phyloP scores from a whole-genome alignment of 1,140 invertebrate genomes.

The Nasonia giraulti region DNA sequence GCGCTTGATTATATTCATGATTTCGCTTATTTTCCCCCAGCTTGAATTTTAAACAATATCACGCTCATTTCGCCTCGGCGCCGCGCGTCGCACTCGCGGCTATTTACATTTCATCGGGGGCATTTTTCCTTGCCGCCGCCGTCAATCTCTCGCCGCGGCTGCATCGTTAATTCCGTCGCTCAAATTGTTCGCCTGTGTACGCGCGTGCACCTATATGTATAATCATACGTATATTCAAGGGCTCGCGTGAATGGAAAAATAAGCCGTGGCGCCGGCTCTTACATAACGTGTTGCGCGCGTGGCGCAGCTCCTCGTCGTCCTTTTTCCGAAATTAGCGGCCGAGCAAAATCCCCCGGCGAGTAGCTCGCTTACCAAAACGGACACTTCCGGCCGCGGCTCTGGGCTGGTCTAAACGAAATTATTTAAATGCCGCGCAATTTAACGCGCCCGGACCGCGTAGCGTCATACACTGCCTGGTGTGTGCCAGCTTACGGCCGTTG shows the following conservation, averaged over 20 bases:
- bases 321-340: slow-evolving; percentile 4
- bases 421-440: slow-evolving; percentile 69
- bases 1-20: not conserved
- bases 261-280: not conserved
- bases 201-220: not conserved
- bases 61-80: not conserved
- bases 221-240: slow-evolving; percentile 5
- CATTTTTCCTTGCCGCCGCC: not conserved
- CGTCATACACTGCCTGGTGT: slow-evolving; percentile 56
- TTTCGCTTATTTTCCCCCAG: slow-evolving; percentile 9
- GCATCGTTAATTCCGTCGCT: not conserved
- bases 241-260: not conserved
- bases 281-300: not conserved
- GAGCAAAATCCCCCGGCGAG: not conserved
- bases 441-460: slow-evolving; percentile 59
- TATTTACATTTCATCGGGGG: not conserved
- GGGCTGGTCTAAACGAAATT: slow-evolving; percentile 67
- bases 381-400: not conserved
- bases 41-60: slow-evolving; percentile 49
- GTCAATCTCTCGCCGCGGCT: not conserved
- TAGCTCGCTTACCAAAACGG: not conserved
- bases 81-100: not conserved
- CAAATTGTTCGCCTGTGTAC: not conserved
- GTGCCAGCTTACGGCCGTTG: too few relatives aligned
- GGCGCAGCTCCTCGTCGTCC: too few relatives aligned